Evolutionary conservation across 2,888 invertebrate species (phyloP), one percentile per base, ranked within the genome.

Genomic region (Saturnia japonica): DNA sequence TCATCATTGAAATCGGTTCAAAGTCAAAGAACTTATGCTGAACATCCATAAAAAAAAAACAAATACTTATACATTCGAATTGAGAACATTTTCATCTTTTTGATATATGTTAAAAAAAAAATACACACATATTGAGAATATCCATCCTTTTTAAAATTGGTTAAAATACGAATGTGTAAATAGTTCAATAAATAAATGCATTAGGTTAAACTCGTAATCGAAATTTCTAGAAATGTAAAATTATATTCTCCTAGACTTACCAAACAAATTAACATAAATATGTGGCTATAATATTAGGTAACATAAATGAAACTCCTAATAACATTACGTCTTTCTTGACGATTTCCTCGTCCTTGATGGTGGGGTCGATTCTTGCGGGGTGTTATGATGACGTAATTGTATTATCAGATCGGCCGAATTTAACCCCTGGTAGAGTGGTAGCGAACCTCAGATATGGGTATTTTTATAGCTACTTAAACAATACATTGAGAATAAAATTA

Each of bases 341-440:
- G 28, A 60, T 60, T 14, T 19, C 45, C 7, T 40, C 19, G 40
- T 64, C 64, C 64, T 64, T 64, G 64, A 40, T 0, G 64, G 40
- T 40, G 34, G 40, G 64, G 40, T 64, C 64, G 40, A 64, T 40
- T 25, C 40, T 40, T 64, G 64, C 40, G 64, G 34, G 64, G 19
- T 40, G 64, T n/a, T 64, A 22, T 40, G 64, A 64, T 64, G 64
- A 64, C 64, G 64, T 64, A 34, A 64, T 40, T 40, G 64, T 64
- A 64, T 40, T 64, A 64, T 64, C 64, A 64, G 64, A 64, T 40
- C 40, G 34, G 22, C 40, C 64, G 40, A n/a, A 64, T 40, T 64
- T 64, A 64, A 40, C 40, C 64, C 34, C 22, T n/a, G 12, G 57
- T 28, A 25, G 57, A 25, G 57, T n/a, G 12, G 57, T 28, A 25